Conservation (phyloP, 2,888 invertebrate genomes). For the Myopa testacea region DNA sequence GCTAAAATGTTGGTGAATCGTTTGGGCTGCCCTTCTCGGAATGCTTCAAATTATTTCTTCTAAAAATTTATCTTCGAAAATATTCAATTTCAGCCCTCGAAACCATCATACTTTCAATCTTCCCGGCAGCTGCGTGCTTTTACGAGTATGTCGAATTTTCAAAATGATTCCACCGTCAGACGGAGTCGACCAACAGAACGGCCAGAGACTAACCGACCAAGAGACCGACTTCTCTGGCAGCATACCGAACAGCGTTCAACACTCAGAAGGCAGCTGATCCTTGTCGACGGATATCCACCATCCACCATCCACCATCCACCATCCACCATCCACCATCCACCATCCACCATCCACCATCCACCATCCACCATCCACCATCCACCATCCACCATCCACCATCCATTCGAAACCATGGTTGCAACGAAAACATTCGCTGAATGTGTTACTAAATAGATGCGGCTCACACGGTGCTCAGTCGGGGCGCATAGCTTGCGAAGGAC, state of each 20-base stretch:
- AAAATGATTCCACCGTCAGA: not conserved
- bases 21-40: too few relatives aligned
- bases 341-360: too few relatives aligned
- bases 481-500: slow-evolving; percentile 4
- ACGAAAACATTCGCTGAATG: slow-evolving; percentile 8
- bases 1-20: too few relatives aligned
- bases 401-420: not conserved
- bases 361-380: too few relatives aligned
- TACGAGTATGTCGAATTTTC: not conserved
- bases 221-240: not conserved
- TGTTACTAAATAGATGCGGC: slow-evolving; percentile 23
- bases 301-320: too few relatives aligned
- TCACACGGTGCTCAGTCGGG: not conserved
- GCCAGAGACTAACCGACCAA: too few relatives aligned
- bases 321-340: too few relatives aligned
- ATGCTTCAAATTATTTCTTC: too few relatives aligned
- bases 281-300: not conserved
- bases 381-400: too few relatives aligned
- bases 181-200: too few relatives aligned
- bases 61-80: too few relatives aligned
- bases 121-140: not conserved
- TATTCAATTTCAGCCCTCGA: not conserved
- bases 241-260: not conserved
- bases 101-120: not conserved
- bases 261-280: not conserved